Evolutionary conservation across 2,797 vertebrate genomes (phyloP).

Genomic region (Myotis vivesi): DNA sequence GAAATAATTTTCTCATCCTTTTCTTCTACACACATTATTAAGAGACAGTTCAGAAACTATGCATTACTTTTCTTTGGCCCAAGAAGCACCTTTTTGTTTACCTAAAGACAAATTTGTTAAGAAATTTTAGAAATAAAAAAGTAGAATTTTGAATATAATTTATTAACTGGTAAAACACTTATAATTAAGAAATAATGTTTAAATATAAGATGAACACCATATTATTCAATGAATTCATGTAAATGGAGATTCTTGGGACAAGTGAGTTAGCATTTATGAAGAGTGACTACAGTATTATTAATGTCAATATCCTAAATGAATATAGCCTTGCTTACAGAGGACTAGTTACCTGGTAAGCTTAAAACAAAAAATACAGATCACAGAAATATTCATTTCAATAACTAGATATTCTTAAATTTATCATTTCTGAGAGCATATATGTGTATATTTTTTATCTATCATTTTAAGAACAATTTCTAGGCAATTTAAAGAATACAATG

Average conservation of each 20-base stretch:
- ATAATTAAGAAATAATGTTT: neutral
- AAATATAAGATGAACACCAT: neutral
- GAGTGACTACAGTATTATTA: neutral
- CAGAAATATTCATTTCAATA: neutral
- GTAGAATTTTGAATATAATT: neutral
- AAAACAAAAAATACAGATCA: neutral
- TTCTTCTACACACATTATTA: neutral
- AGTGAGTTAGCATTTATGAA: neutral
- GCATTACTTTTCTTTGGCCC: neutral
- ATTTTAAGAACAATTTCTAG: constrained; percentile 21
- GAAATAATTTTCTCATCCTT: neutral
- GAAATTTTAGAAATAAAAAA: neutral
- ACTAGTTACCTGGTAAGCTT: neutral
- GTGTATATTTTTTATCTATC: neutral
- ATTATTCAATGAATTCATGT: neutral
- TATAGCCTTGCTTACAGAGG: neutral
- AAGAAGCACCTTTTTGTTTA: neutral
- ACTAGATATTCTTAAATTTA: neutral
- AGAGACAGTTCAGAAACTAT: neutral
- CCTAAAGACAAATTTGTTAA: neutral
- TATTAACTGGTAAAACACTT: neutral
- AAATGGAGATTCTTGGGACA: neutral
- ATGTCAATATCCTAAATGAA: neutral
- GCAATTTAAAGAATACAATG: neutral
- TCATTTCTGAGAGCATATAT: neutral